Percentiles rank a stretch among this genome's conserved stretches.
Conservation (phyloP, 2,113 vertebrate genomes). For the Bos javanicus region DNA sequence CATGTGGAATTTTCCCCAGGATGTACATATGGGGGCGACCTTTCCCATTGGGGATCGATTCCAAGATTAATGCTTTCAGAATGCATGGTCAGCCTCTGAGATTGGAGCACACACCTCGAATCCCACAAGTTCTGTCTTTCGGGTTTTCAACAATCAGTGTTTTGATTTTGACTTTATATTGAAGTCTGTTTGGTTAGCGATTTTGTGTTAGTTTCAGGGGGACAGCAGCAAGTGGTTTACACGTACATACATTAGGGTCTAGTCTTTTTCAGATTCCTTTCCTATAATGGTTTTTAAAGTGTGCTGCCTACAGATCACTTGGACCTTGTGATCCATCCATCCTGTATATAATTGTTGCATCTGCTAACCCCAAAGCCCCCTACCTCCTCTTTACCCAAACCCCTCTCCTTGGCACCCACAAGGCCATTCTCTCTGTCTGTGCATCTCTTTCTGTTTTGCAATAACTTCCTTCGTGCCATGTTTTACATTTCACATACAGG, state of each 20-base stretch:
- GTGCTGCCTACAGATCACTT: accelerated
- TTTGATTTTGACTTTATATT: neutral
- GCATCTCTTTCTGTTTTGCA: neutral
- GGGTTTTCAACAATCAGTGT: neutral
- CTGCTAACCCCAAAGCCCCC: neutral
- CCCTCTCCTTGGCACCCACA: neutral
- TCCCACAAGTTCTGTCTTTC: neutral
- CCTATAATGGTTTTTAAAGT: neutral
- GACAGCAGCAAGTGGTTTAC: neutral
- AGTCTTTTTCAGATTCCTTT: neutral
- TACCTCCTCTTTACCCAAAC: neutral
- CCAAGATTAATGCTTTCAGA: neutral
- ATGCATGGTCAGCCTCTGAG: neutral
- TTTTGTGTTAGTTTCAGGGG: neutral
- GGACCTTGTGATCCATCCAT: neutral
- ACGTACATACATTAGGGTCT: neutral
- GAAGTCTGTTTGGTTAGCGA: neutral
- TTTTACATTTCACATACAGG: neutral
- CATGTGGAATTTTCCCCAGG: accelerated
- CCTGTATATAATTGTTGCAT: accelerated
- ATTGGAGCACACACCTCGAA: neutral
- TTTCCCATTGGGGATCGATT: neutral
- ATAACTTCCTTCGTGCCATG: neutral
- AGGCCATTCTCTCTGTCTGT: neutral
- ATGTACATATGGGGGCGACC: accelerated